phyloP scores from a whole-genome alignment of 2,113 vertebrate species.

The Zingel zingel region DNA sequence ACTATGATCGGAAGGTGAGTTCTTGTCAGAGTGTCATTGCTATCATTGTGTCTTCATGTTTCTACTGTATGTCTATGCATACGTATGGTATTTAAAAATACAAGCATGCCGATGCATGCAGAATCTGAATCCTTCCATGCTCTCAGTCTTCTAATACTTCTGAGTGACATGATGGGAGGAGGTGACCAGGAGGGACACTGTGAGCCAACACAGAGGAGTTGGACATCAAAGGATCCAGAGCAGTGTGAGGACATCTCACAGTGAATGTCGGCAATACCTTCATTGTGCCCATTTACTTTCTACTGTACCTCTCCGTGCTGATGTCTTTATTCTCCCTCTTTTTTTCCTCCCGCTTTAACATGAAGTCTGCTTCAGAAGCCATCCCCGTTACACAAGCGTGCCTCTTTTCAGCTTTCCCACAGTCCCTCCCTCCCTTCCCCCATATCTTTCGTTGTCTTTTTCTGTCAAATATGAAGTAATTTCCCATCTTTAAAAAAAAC shows the following conservation, averaged over 20 bases:
- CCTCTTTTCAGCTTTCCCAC: conserved; percentile 20
- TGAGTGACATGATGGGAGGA: conserved; percentile 67
- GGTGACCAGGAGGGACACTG: conserved; percentile 23
- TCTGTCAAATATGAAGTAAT: conserved; percentile 54
- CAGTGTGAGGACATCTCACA: conserved; percentile 34
- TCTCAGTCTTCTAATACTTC: conserved; percentile 65
- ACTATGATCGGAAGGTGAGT: conserved; percentile 99
- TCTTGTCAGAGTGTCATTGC: neutral
- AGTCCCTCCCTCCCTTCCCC: neutral
- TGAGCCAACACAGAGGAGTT: conserved; percentile 53
- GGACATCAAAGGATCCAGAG: conserved; percentile 28
- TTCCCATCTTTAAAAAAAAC: conserved; percentile 15
- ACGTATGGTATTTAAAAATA: neutral
- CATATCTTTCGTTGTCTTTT: neutral
- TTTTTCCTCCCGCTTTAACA: neutral
- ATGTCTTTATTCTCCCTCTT: neutral
- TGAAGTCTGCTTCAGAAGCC: conserved; percentile 19
- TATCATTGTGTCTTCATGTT: neutral
- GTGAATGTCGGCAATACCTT: neutral
- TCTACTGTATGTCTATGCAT: neutral
- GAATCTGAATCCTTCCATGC: conserved; percentile 10
- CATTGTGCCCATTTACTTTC: conserved; percentile 24
- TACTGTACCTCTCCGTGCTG: neutral
- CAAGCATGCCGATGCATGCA: neutral
- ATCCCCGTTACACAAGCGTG: neutral